Percentiles rank a stretch among this genome's conserved stretches.
Conservation (phyloP, 2,888 invertebrate species). For the Pinctada fucata region DNA sequence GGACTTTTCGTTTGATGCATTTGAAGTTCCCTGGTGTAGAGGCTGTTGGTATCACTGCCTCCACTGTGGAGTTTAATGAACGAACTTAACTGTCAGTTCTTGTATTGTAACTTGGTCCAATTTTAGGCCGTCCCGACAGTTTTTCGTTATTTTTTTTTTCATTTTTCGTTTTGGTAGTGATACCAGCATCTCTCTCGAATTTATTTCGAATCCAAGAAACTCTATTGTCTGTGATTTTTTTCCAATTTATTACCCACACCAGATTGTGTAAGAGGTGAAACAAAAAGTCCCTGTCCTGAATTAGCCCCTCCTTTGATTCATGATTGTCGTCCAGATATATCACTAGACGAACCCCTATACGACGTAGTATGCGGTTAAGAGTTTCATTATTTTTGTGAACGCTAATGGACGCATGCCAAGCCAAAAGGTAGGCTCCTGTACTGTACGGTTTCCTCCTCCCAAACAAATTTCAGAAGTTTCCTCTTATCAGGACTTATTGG, state of each 20-base stretch:
- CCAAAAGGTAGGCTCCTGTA: constrained; percentile 30
- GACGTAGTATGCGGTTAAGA: constrained; percentile 18
- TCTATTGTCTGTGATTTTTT: constrained; percentile 10
- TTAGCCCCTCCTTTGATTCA: background rate
- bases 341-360: constrained; percentile 27
- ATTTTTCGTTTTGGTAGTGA: constrained; percentile 12
- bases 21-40: constrained; percentile 14
- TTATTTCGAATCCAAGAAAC: constrained; percentile 5
- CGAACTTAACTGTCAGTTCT: background rate
- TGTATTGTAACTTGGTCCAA: background rate
- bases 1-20: constrained; percentile 17
- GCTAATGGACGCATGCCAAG: constrained; percentile 15
- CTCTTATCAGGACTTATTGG: constrained; percentile 14
- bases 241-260: background rate
- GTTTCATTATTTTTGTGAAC: constrained; percentile 37
- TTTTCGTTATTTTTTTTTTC: no score
- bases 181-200: constrained; percentile 6
- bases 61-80: background rate
- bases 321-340: constrained; percentile 37
- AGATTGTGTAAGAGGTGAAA: background rate
- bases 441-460: constrained; percentile 6
- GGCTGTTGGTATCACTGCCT: constrained; percentile 13
- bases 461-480: constrained; percentile 17
- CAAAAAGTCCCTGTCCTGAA: background rate
- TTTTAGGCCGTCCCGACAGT: background rate